These are phyloP conservation scores for Hoplodrina ambigua DNA, from an alignment of 2,888 invertebrate species.

Conservation along the genomic window DNA sequence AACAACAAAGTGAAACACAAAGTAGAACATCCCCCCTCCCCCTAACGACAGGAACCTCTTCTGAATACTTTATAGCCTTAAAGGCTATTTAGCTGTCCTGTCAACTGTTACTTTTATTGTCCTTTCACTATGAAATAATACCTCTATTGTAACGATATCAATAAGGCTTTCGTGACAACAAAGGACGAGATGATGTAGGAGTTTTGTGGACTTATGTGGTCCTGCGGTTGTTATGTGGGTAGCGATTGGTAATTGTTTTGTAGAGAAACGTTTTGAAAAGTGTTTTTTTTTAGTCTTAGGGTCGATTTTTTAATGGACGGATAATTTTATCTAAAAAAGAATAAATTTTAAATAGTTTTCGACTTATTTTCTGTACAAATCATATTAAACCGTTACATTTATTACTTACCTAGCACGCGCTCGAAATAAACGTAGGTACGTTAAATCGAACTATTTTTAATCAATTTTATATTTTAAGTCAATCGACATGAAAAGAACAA, in stretches of 20 bases:
- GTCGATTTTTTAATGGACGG: no score
- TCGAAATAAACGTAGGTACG: no score
- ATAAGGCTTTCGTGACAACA: slow-evolving; percentile 64
- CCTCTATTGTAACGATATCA: slow-evolving; percentile 70
- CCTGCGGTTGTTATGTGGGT: slow-evolving; percentile 25
- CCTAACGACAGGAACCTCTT: slow-evolving; percentile 49
- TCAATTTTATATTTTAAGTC: no score
- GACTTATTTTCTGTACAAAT: no score
- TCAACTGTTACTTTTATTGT: slow-evolving; percentile 62
- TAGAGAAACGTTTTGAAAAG: background rate
- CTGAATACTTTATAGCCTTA: slow-evolving; percentile 76
- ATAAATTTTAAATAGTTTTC: no score
- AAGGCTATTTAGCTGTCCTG: slow-evolving; percentile 68
- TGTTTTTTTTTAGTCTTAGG: no score
- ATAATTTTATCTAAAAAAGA: no score
- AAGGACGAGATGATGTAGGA: slow-evolving; percentile 52
- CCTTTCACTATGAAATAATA: slow-evolving; percentile 66
- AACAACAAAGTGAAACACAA: slow-evolving; percentile 42
- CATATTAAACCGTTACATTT: no score
- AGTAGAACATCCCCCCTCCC: slow-evolving; percentile 32
- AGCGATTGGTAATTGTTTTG: slow-evolving; percentile 9
- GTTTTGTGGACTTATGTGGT: slow-evolving; percentile 5
- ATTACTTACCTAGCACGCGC: no score
- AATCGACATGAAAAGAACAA: no score
- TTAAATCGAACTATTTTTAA: no score